Base-by-base conservation (phyloP, 1,140 invertebrate species). In the Caenorhabditis brenneri region DNA sequence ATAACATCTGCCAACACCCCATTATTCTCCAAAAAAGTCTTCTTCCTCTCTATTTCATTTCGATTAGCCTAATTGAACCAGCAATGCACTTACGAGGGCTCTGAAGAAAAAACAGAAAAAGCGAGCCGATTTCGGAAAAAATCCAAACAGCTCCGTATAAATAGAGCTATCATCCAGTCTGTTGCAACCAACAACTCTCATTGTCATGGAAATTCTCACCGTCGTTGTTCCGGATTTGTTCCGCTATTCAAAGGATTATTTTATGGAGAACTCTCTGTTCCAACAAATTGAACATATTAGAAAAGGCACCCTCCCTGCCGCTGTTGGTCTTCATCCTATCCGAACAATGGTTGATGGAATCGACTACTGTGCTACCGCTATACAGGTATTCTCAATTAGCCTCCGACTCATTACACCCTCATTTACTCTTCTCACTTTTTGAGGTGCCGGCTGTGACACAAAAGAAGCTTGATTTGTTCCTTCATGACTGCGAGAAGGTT, bases 301-400 rank as follows among this genome's bases (percentile, higher is more conserved):
- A 42, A 74, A 74, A 12, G 65, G 65, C 27, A 74, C 65, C 15
- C 22, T 74, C 9, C 65, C 65, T 12, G 33, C 65, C 22, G 65
- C 65, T 24, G 65, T 74, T n/a, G 65, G 65, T 39, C 36, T 46
- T 22, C 65, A 74, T 74, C 65, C 65, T 4, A 74, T 74, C 24
- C 19, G 65, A 74, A 74, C 65, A 74, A 74, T 74, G 65, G 65
- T 74, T 22, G 65, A 74, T 74, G 65, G 65, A 12, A 74, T 42
- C n/a, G 65, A 74, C 36, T 74, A 74, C n/a, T 74, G 65, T 42
- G 65, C 65, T 0, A 74, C 33, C 0, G 65, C 65, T 24, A 42
- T 74, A 36, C 65, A 39, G 65, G 65, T 74, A 74, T 36, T 10
- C 16, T 12, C 58, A 31, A 42, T 22, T 74, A 65, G 65, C 6